These are phyloP conservation scores for Phoenoteleia sp. DNA, from an alignment of 2,888 invertebrate genomes.

Conservation along the genomic window DNA sequence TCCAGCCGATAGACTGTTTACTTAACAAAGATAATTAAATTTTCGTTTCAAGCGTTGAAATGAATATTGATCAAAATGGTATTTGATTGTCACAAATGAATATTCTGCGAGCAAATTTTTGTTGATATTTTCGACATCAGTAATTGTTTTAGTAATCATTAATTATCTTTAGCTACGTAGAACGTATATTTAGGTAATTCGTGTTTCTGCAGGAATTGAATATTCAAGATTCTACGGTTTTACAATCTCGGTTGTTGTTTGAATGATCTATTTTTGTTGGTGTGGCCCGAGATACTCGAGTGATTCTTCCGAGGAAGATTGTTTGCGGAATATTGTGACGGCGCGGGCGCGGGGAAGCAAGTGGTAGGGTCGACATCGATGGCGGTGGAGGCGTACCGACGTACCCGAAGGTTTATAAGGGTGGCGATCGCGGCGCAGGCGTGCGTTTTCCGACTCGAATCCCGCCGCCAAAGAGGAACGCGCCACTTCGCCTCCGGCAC, in stretches of 20 bases:
- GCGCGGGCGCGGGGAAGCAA: conserved; percentile 26
- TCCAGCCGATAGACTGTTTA: too few species aligned
- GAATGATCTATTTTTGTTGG: background rate
- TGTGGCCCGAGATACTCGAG: background rate
- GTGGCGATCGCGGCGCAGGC: conserved; percentile 83
- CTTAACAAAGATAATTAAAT: too few species aligned
- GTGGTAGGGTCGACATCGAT: conserved; percentile 49
- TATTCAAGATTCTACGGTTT: too few species aligned
- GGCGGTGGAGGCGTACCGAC: conserved; percentile 75
- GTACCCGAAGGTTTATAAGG: conserved; percentile 74
- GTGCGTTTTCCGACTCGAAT: conserved; percentile 82
- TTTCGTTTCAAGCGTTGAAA: too few species aligned
- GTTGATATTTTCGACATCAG: too few species aligned
- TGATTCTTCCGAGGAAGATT: conserved; percentile 34
- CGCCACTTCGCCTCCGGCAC: conserved; percentile 85
- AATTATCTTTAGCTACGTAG: too few species aligned
- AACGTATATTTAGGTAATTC: too few species aligned
- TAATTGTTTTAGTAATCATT: too few species aligned
- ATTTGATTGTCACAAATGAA: too few species aligned
- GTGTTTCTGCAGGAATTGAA: too few species aligned
- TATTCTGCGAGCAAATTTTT: too few species aligned
- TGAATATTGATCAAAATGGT: too few species aligned
- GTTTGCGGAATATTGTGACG: conserved; percentile 49
- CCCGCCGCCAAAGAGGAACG: conserved; percentile 84
- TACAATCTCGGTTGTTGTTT: background rate